phyloP scores from a whole-genome alignment of 1,140 invertebrate species.

The Ditylenchus dipsaci region DNA sequence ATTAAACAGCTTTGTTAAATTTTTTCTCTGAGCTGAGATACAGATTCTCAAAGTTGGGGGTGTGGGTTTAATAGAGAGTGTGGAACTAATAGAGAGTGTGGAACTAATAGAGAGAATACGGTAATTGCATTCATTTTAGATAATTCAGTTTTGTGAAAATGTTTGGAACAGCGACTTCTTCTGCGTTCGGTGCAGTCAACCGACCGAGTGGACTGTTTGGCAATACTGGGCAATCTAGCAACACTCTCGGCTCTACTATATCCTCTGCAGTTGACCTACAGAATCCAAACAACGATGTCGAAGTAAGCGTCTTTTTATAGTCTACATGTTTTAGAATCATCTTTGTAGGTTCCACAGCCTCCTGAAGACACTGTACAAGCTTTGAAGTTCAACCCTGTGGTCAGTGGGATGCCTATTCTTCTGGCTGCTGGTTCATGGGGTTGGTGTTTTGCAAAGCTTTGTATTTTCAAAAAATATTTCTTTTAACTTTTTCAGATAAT shows the following conservation, averaged over 20 bases:
- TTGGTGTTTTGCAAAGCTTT: too few relatives aligned
- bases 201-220: constrained; percentile 11
- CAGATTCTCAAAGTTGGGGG: too few relatives aligned
- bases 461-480: too few relatives aligned
- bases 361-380: constrained; percentile 93
- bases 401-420: constrained; percentile 73
- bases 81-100: too few relatives aligned
- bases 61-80: too few relatives aligned
- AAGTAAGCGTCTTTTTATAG: neutral
- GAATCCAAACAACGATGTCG: constrained; percentile 38
- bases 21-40: too few relatives aligned
- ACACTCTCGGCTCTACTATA: neutral
- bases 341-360: constrained; percentile 71
- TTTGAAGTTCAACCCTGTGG: constrained; percentile 79
- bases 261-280: neutral
- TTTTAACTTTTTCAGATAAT: constrained; percentile 65
- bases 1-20: too few relatives aligned
- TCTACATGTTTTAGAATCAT: neutral
- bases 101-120: too few relatives aligned
- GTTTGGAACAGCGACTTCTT: constrained; percentile 3
- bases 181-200: constrained; percentile 12
- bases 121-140: too few relatives aligned
- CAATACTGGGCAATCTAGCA: neutral
- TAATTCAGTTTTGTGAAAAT: neutral
- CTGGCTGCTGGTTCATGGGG: constrained; percentile 91